Conservation (phyloP, 2,113 vertebrate species). For the Pelobates fuscus region DNA sequence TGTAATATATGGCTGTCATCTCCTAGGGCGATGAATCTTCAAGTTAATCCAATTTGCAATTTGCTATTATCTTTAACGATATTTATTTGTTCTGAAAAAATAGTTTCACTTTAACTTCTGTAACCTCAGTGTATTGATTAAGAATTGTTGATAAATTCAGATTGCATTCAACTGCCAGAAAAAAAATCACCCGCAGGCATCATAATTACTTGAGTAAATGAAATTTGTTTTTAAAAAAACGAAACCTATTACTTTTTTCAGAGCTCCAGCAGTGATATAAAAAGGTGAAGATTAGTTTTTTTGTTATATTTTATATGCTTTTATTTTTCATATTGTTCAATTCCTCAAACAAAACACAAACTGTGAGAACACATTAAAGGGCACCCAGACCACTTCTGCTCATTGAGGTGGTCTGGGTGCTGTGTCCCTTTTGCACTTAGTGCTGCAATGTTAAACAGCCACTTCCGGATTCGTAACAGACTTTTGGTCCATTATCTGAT, state of each 20-base stretch:
- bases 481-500: too few relatives aligned
- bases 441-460: too few relatives aligned
- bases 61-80: constrained; percentile 8
- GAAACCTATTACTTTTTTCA: constrained; percentile 49
- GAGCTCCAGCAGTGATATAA: constrained; percentile 15
- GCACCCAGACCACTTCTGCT: too few relatives aligned
- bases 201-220: constrained; percentile 55
- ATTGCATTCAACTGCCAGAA: constrained; percentile 45
- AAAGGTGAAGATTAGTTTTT: background rate
- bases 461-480: too few relatives aligned
- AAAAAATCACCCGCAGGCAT: constrained; percentile 32
- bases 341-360: too few relatives aligned
- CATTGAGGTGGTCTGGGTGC: too few relatives aligned
- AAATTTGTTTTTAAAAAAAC: too few relatives aligned
- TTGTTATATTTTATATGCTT: background rate
- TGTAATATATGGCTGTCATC: background rate
- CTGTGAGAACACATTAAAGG: too few relatives aligned
- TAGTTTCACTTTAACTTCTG: constrained; percentile 14
- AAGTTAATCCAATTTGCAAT: constrained; percentile 32
- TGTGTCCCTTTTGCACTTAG: too few relatives aligned
- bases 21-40: constrained; percentile 29
- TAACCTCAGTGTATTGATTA: constrained; percentile 31
- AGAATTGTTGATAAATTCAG: constrained; percentile 52
- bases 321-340: too few relatives aligned
- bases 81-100: constrained; percentile 33